Evolutionary conservation across 2,797 vertebrate species (phyloP), one percentile per base, ranked within the genome.

Genomic region (Chiroxiphia lanceolata): DNA sequence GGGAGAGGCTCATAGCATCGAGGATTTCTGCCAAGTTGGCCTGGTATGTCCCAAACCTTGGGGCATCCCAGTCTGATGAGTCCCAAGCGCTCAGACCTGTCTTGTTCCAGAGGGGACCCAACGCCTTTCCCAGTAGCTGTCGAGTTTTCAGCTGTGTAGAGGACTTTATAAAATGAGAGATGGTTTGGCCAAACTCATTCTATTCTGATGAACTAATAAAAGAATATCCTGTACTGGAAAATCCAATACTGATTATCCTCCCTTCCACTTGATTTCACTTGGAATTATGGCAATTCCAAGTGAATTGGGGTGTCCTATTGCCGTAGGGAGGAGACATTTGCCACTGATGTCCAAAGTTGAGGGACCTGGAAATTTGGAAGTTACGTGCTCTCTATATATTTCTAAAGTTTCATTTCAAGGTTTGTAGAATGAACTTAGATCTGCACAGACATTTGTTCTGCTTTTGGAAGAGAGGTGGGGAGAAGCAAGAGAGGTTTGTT

Each of bases 221-320:
- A 70, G 29, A 19, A 63, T 8, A 17, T 51, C 33, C 79, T 75
- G 60, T 19, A 1, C 71, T 86, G 77, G 23, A 34, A 67, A 67
- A 19, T 80, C 19, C 40, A 18, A 0, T 14, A 8, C 10, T 25
- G 53, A 15, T 57, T 19, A 8, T 34, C 6, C 16, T 84, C 33
- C 50, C 50, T 27, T 76, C 19, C 13, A 1, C 25, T 53, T 44
- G 64, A 23, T 61, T 75, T 68, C 40, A 11, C 42, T 48, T 59
- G 36, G 75, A 70, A 4, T 54, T 63, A 6, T 0, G 27, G 31
- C n/a, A 40, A 40, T 40, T 40, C 40, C 13, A 40, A 15, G 40
- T 38, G 38, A 38, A 15, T 27, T 0, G 1, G 31, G 7, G 34
- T 29, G 26, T 40, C 5, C 7, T 0, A 0, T 29, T 3, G 1